Percentiles rank a stretch among this genome's conserved stretches.
Evolutionary conservation across 2,797 vertebrate genomes (phyloP).

Genomic region (Labeo calbasu): DNA sequence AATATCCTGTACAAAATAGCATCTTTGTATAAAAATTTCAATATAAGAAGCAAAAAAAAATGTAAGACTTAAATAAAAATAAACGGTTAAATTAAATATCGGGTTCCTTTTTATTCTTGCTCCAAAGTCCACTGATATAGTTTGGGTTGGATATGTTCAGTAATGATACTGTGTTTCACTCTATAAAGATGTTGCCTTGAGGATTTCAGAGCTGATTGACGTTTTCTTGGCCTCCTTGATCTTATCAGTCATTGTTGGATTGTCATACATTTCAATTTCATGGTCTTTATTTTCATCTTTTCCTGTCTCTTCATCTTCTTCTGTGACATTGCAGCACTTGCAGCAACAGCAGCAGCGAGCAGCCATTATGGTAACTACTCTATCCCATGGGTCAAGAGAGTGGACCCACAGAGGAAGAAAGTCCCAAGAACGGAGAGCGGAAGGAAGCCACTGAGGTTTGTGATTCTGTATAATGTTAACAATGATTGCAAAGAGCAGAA

Average conservation of each 20-base stretch:
- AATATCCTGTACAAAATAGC: slow-evolving; percentile 39
- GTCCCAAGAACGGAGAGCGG: slow-evolving; percentile 82
- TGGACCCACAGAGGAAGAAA: slow-evolving; percentile 90
- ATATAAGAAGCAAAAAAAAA: slow-evolving; percentile 30
- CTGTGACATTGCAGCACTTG: slow-evolving; percentile 77
- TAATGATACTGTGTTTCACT: slow-evolving; percentile 9
- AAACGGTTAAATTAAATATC: neutral
- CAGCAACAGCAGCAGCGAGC: slow-evolving; percentile 87
- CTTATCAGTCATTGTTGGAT: slow-evolving; percentile 66
- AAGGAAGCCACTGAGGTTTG: slow-evolving; percentile 79
- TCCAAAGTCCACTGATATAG: slow-evolving; percentile 7
- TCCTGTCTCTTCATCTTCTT: slow-evolving; percentile 55
- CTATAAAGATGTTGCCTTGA: slow-evolving; percentile 58
- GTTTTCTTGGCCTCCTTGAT: slow-evolving; percentile 59
- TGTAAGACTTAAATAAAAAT: slow-evolving; percentile 30
- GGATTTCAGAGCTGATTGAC: slow-evolving; percentile 22
- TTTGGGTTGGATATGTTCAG: slow-evolving; percentile 31
- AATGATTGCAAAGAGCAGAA: slow-evolving; percentile 73
- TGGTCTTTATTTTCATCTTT: slow-evolving; percentile 35
- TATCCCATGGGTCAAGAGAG: slow-evolving; percentile 91
- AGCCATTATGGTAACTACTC: slow-evolving; percentile 65
- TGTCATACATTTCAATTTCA: slow-evolving; percentile 66
- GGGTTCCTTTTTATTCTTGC: neutral
- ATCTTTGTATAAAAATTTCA: slow-evolving; percentile 34
- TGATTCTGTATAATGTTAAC: slow-evolving; percentile 82